A percentile compares a stretch with the other conserved stretches of the same genome.
phyloP scores from a whole-genome alignment of 2,797 vertebrate genomes.

The Knipowitschia caucasica region DNA sequence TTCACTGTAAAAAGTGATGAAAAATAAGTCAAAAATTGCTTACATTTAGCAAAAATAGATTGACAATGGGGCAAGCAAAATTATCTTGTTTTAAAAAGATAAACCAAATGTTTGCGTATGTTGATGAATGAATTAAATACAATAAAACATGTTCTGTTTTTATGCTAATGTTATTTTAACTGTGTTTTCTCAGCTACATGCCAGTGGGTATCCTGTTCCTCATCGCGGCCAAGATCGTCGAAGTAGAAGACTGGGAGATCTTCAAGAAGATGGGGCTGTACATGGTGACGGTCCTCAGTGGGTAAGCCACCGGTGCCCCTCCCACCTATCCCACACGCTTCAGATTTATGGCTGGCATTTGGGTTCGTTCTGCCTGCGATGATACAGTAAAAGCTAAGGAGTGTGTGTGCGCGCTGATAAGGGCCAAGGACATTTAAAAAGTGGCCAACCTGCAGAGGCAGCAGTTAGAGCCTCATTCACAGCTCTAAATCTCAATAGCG shows the following conservation, averaged over 20 bases:
- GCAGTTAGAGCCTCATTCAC: conserved; percentile 60
- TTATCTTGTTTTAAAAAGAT: no score
- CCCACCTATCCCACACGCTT: conserved; percentile 32
- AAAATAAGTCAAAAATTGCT: no score
- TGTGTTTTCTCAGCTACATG: conserved; percentile 86
- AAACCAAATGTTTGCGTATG: no score
- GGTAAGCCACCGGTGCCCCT: conserved; percentile 76
- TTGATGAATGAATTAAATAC: no score
- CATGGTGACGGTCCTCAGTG: conserved; percentile 95
- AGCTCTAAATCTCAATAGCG: conserved; percentile 64
- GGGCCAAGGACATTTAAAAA: conserved; percentile 75
- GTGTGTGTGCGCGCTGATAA: conserved; percentile 69
- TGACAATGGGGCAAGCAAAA: no score
- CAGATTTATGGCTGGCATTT: conserved; percentile 68
- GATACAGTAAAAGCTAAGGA: conserved; percentile 51
- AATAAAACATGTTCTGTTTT: background rate
- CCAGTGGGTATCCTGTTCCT: conserved; percentile 94
- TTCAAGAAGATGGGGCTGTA: conserved; percentile 96
- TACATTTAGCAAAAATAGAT: no score
- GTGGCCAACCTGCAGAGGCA: conserved; percentile 71
- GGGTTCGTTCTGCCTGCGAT: conserved; percentile 34
- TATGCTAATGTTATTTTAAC: background rate
- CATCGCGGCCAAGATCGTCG: conserved; percentile 95
- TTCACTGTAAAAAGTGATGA: no score
- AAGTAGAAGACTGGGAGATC: conserved; percentile 98